Base-by-base conservation (phyloP, 1,140 invertebrate genomes). In the Hypsibius dujardini region DNA sequence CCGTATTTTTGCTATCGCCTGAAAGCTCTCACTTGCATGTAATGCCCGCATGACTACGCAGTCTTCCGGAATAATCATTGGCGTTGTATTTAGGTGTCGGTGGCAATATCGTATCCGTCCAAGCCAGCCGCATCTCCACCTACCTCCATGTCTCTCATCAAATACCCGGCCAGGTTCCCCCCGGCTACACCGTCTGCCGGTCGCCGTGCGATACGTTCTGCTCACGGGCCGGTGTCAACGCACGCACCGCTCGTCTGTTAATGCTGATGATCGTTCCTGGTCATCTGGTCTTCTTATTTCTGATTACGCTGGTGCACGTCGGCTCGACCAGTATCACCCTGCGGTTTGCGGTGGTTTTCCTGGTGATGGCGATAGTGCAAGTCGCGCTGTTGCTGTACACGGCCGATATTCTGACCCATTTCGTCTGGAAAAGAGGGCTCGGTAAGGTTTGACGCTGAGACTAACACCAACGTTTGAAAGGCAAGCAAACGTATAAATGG, bases 371-470 rank as follows among this genome's bases (percentile, higher is more conserved):
- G 7, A 7, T 56, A 56, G n/a, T 56, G 7, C 50, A 56, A 56
- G 50, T 56, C 7, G 7, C 50, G 7, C 7, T 56, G 50, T n/a
- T 56, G 7, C 50, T 56, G 7, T 56, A 56, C 50, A 7, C n/a
- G n/a, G 7, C 50, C 7, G 50, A 56, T 56, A n/a, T 56, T 7
- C 7, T 56, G 7, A 56, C 50, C 7, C 50, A 56, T 56, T 56
- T 56, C 50, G 50, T n/a, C 50, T 56, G 50, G 50, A 56, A 56
- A 56, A 56, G n/a, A 56, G 50, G 50, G n/a, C 50, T 56, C 7
- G 50, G 50, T 56, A 56, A 56, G n/a, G n/a, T n/a, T n/a, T n/a
- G n/a, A n/a, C n/a, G n/a, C n/a, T n/a, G n/a, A n/a, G n/a, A n/a
- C n/a, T n/a, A n/a, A n/a, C n/a, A n/a, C n/a, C n/a, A n/a, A n/a